Base-by-base conservation (phyloP, 2,797 vertebrate species). In the Peromyscus eremicus region DNA sequence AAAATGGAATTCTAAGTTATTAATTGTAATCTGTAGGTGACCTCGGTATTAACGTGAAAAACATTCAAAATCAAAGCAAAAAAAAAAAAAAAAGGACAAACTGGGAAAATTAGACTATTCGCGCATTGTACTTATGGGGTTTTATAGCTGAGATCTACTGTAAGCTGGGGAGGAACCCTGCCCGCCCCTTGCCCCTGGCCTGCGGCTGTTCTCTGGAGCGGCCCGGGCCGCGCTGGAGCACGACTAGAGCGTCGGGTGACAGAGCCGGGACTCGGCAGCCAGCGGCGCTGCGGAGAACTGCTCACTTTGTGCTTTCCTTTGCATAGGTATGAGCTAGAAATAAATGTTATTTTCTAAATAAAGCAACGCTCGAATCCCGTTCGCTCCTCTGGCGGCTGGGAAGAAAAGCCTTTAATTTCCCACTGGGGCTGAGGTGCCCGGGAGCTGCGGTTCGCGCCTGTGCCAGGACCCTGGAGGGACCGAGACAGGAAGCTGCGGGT, bases 321-420 rank as follows among this genome's bases (percentile, higher is more conserved):
- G 99, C 98, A 99, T 99, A 99, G 98, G 99, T 99, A 99, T 98
- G 99, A 98, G 87, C 98, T 99, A 99, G 99, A 99, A 99, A 99
- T 99, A 99, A 99, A 99, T 99, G 99, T 99, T 99, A 99, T 99
- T 99, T 99, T 99, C 99, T 97, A 98, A 98, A 96, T 97, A 96
- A 98, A 97, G 97, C 86, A 43, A 49, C n/a, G 16, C 52, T 71
- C 17, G 71, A 82, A 95, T 89, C 82, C 91, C 52, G 40, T 93
- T 87, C 29, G 79, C 96, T 96, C 86, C 62, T 87, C 29, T 9
- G 90, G 77, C 66, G 17, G 84, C 57, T 7, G 62, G 89, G 70
- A 52, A 40, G 86, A 57, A n/a, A 89, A 86, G 43, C 52, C 71
- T 66, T 93, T 66, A 40, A 70, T 86, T 94, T 94, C 70, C 75